Conservation (phyloP, 2,113 vertebrate species). For the Orthonyx spaldingii region DNA sequence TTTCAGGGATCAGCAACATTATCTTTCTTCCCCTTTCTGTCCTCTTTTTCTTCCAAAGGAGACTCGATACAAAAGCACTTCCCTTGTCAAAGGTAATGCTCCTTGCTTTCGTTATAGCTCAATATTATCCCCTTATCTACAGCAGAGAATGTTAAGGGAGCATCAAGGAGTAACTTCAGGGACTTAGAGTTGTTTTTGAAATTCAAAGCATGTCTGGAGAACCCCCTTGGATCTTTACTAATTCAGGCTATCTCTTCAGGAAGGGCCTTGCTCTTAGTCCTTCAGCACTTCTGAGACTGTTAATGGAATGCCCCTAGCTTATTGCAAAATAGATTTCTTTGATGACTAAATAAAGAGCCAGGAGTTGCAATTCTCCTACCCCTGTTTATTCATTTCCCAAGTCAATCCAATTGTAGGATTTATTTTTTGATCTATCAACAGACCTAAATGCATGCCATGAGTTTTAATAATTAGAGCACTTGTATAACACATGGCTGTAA, state of each 20-base stretch:
- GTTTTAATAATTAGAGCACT: not conserved
- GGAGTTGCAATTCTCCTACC: not conserved
- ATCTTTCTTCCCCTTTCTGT: not conserved
- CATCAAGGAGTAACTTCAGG: not conserved
- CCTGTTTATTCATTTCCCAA: not conserved
- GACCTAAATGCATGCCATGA: not conserved
- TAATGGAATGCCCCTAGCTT: constrained; percentile 1
- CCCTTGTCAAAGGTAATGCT: not conserved
- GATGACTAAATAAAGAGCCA: constrained; percentile 4
- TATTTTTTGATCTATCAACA: not conserved
- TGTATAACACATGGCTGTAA: not conserved
- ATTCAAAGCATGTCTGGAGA: not conserved
- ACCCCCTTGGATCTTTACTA: not conserved
- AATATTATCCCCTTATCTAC: not conserved
- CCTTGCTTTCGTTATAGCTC: not conserved
- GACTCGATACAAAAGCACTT: not conserved
- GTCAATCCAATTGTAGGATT: not conserved
- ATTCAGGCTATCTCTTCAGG: not conserved
- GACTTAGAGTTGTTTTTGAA: not conserved
- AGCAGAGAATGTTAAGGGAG: not conserved
- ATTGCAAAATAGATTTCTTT: constrained; percentile 20
- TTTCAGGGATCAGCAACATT: not conserved
- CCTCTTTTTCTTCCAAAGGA: not conserved
- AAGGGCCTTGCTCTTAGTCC: not conserved
- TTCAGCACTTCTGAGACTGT: not conserved